These are phyloP conservation scores for Lerema accius DNA, from an alignment of 1,140 invertebrate species.

Conservation along the genomic window DNA sequence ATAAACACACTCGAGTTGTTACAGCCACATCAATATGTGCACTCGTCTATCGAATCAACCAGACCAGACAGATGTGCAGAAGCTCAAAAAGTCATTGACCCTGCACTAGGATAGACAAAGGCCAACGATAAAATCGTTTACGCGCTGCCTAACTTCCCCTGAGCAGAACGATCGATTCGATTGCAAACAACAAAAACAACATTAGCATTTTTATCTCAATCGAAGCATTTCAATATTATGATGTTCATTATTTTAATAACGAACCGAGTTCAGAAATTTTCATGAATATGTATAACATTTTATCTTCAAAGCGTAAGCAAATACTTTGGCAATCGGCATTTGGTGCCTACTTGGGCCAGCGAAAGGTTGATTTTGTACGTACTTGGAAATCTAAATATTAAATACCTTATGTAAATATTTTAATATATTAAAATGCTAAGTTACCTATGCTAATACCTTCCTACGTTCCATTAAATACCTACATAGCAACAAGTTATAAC, in stretches of 20 bases:
- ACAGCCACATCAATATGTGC: neutral
- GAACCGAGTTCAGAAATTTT: slow-evolving; percentile 6
- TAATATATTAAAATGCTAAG: no score
- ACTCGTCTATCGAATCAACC: slow-evolving; percentile 21
- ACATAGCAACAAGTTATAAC: no score
- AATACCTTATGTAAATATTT: no score
- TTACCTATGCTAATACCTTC: no score
- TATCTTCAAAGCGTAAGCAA: slow-evolving; percentile 30
- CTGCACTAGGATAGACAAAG: slow-evolving; percentile 18
- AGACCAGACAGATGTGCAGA: slow-evolving; percentile 21
- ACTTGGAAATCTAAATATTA: no score
- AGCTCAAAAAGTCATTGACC: slow-evolving; percentile 10
- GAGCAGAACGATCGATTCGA: slow-evolving; percentile 6
- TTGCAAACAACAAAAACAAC: slow-evolving; percentile 5
- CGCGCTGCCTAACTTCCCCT: neutral
- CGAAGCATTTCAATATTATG: slow-evolving; percentile 11
- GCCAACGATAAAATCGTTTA: slow-evolving; percentile 15
- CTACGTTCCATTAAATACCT: no score
- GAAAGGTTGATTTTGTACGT: slow-evolving; percentile 6
- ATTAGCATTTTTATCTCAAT: slow-evolving; percentile 23
- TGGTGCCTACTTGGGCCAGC: slow-evolving; percentile 12
- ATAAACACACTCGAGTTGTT: slow-evolving; percentile 2
- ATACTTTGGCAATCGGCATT: slow-evolving; percentile 7
- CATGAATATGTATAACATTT: slow-evolving; percentile 36
- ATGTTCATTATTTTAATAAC: slow-evolving; percentile 28